These are phyloP conservation scores for Enteromius paludinosus DNA, from an alignment of 2,797 vertebrate genomes.

Conservation along the genomic window DNA sequence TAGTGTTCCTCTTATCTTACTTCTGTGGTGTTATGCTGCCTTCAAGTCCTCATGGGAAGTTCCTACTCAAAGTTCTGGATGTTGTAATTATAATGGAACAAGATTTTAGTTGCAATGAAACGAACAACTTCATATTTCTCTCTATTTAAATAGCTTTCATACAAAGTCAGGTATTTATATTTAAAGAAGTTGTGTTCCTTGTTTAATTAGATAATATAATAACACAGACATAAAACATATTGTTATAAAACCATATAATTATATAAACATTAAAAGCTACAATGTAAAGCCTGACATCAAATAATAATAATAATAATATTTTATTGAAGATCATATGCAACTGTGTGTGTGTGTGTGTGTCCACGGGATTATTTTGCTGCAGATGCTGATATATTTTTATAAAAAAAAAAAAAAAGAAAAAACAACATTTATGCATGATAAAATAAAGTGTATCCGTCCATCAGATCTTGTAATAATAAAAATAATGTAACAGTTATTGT, in stretches of 20 bases:
- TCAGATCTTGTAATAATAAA: not conserved
- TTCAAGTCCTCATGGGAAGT: conserved; percentile 14
- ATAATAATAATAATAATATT: too few relatives aligned
- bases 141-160: not conserved
- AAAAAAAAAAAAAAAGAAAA: too few relatives aligned
- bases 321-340: too few relatives aligned
- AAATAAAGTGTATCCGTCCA: not conserved
- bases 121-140: not conserved
- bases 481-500: not conserved
- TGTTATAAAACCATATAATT: too few relatives aligned
- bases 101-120: not conserved
- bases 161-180: not conserved
- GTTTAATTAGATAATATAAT: too few relatives aligned
- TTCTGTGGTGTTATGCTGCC: conserved; percentile 33
- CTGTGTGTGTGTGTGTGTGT: too few relatives aligned
- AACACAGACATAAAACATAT: too few relatives aligned
- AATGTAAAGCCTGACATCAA: too few relatives aligned
- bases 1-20: conserved; percentile 9
- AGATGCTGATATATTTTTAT: not conserved
- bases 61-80: not conserved
- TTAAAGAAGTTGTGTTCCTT: not conserved
- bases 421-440: not conserved
- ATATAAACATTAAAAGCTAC: too few relatives aligned
- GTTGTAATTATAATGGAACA: not conserved
- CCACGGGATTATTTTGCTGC: too few relatives aligned